A percentile compares a stretch with the other conserved stretches of the same genome.
These are phyloP conservation scores for Caradrina clavipalpis DNA, from an alignment of 2,888 invertebrate genomes.

Conservation along the genomic window DNA sequence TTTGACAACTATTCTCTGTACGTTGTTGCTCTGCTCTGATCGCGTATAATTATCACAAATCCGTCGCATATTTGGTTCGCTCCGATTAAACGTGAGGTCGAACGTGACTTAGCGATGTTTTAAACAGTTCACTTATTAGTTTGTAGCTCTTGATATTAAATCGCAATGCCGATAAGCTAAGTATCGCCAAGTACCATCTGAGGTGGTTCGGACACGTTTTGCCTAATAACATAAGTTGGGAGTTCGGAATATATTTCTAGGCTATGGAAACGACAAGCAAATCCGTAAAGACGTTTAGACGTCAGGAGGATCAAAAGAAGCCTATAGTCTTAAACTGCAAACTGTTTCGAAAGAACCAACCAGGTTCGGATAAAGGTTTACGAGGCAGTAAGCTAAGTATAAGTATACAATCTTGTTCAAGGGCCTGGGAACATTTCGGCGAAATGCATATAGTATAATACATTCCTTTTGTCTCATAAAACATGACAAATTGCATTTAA, in stretches of 20 bases:
- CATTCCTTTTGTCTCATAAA: constrained; percentile 33
- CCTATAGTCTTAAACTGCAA: background rate
- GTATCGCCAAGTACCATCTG: constrained; percentile 13
- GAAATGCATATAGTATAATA: constrained; percentile 20
- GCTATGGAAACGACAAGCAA: constrained; percentile 4
- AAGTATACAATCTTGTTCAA: constrained; percentile 5
- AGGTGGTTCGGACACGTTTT: constrained; percentile 33
- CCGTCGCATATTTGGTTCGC: constrained; percentile 52
- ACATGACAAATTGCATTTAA: constrained; percentile 29
- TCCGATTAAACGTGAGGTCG: constrained; percentile 35
- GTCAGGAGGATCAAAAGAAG: background rate
- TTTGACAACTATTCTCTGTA: background rate
- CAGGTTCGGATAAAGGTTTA: too few relatives aligned
- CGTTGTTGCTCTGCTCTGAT: background rate
- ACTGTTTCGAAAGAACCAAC: background rate
- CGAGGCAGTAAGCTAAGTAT: background rate
- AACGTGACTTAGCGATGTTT: constrained; percentile 53
- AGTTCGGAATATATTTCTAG: constrained; percentile 7
- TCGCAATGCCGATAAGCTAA: constrained; percentile 40
- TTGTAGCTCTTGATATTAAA: constrained; percentile 30
- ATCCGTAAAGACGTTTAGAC: background rate
- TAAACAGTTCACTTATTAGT: constrained; percentile 22
- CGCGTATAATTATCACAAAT: constrained; percentile 42
- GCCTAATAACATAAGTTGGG: constrained; percentile 9
- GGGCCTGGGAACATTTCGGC: constrained; percentile 7